Conservation (phyloP, 2,797 vertebrate species). For the Molossus molossus region DNA sequence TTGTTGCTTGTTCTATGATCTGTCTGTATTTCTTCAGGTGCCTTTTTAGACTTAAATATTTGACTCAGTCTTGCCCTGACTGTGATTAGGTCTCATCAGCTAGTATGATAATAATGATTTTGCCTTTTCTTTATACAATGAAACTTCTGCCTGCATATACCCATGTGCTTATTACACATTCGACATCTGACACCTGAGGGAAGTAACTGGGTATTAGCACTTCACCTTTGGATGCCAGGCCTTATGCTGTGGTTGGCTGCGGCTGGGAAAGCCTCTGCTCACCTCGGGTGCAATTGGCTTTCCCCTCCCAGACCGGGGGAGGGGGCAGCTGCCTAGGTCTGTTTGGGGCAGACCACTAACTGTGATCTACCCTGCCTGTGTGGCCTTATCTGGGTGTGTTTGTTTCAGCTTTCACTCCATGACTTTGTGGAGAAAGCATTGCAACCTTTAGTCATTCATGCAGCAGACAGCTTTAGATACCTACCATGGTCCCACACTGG, state of each 20-base stretch:
- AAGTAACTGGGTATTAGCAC: slow-evolving; percentile 36
- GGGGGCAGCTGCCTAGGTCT: background rate
- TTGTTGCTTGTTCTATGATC: slow-evolving; percentile 2
- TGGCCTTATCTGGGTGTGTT: background rate
- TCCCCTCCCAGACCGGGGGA: background rate
- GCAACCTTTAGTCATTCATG: background rate
- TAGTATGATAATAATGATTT: slow-evolving; percentile 67
- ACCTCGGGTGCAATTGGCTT: background rate
- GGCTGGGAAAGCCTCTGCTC: background rate
- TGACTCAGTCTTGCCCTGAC: slow-evolving; percentile 43
- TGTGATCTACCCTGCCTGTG: background rate
- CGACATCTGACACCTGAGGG: slow-evolving; percentile 25
- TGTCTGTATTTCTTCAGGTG: slow-evolving; percentile 65
- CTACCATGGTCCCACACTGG: background rate
- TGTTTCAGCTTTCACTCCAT: background rate
- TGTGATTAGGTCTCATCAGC: slow-evolving; percentile 34
- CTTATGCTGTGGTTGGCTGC: background rate
- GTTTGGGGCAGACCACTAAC: background rate
- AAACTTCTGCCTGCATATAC: slow-evolving; percentile 59
- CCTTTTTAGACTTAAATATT: slow-evolving; percentile 68
- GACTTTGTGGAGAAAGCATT: background rate
- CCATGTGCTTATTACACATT: slow-evolving; percentile 24
- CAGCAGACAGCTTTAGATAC: background rate
- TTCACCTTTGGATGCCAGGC: slow-evolving; percentile 40
- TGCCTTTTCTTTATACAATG: slow-evolving; percentile 71